A percentile compares a stretch with the other conserved stretches of the same genome.
Evolutionary conservation across 2,797 vertebrate species (phyloP).

Genomic region (Hoplostethus mediterraneus): DNA sequence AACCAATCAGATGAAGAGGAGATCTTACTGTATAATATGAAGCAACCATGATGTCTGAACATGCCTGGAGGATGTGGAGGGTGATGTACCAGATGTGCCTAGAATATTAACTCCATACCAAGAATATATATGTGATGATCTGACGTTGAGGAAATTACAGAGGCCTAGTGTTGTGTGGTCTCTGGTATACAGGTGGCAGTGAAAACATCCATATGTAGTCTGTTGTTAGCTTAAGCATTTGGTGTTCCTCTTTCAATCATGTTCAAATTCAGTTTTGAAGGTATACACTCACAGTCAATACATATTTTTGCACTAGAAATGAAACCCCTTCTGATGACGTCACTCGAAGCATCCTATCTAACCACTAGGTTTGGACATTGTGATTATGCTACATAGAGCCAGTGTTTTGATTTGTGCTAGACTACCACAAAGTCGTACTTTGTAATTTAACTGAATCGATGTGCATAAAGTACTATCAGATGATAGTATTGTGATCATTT

Average conservation of each 20-base stretch:
- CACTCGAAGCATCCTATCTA: neutral
- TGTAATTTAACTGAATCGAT: conserved; percentile 5
- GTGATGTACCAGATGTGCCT: conserved; percentile 17
- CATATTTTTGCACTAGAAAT: neutral
- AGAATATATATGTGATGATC: neutral
- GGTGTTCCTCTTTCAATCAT: neutral
- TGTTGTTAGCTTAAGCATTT: neutral
- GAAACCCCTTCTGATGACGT: neutral
- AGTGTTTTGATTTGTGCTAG: conserved; percentile 3
- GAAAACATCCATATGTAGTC: neutral
- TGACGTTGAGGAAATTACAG: conserved; percentile 1
- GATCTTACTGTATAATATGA: conserved; percentile 43
- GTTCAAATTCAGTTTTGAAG: neutral
- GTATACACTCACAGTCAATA: neutral
- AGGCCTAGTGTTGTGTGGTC: neutral
- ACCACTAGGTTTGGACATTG: conserved; percentile 2
- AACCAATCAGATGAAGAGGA: conserved; percentile 28
- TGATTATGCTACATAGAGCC: conserved; percentile 28
- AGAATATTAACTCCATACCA: neutral
- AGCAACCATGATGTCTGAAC: conserved; percentile 27
- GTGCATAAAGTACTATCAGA: neutral
- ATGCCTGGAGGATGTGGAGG: neutral
- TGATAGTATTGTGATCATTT: neutral
- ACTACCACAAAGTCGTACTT: conserved; percentile 10
- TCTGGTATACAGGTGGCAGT: neutral